Conservation (phyloP, 2,797 vertebrate species). For the Acanthopagrus latus region DNA sequence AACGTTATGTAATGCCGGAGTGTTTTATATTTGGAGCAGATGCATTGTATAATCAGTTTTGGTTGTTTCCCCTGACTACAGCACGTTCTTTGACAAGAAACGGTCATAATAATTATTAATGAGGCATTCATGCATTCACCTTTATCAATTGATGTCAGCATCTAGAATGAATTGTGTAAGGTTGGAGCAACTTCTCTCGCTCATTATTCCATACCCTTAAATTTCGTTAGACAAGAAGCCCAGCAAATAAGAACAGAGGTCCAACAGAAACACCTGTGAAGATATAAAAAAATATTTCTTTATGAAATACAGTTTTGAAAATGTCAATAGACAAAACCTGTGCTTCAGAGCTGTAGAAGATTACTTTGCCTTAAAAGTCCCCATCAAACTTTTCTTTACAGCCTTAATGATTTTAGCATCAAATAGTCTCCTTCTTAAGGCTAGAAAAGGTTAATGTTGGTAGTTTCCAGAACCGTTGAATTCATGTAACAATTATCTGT, state of each 20-base stretch:
- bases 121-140: neutral
- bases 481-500: neutral
- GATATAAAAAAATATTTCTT: neutral
- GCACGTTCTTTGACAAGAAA: conserved; percentile 2
- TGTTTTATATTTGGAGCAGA: conserved; percentile 12
- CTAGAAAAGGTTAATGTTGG: neutral
- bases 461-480: neutral
- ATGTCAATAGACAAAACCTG: neutral
- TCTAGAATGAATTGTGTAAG: neutral
- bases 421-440: neutral
- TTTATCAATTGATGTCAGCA: neutral
- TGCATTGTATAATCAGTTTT: conserved; percentile 23
- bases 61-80: conserved; percentile 27
- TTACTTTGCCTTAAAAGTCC: conserved; percentile 16
- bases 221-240: neutral
- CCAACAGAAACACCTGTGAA: neutral
- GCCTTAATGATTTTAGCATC: conserved; percentile 11
- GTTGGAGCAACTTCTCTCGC: neutral
- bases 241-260: neutral
- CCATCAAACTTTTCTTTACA: neutral
- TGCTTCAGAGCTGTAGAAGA: neutral
- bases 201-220: neutral
- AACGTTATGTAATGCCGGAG: conserved; percentile 39
- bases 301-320: conserved; percentile 5
- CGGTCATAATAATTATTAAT: neutral